These are phyloP conservation scores for Apamea crenata DNA, from an alignment of 2,888 invertebrate genomes.

Conservation along the genomic window DNA sequence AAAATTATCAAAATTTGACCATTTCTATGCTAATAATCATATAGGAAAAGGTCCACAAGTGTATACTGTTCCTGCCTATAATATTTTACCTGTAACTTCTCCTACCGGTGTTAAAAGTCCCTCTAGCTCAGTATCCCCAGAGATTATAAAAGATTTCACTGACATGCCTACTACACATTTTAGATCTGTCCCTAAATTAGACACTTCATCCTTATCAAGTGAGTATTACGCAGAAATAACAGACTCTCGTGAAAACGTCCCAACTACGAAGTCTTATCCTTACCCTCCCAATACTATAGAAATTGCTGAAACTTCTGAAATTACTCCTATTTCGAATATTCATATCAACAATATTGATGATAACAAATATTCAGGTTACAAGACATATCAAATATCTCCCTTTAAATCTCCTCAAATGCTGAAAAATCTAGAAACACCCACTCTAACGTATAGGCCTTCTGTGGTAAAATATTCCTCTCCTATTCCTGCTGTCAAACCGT, in stretches of 20 bases:
- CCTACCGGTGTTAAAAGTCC: fast-evolving
- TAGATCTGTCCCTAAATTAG: not conserved
- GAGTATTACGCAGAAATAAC: not conserved
- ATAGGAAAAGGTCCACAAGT: conserved; percentile 1
- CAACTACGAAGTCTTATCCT: fast-evolving
- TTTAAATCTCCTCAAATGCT: not conserved
- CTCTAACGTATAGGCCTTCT: not conserved
- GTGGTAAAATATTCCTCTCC: not conserved
- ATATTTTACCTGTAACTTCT: not conserved
- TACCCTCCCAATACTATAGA: not conserved
- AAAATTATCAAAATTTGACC: not conserved
- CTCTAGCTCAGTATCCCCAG: fast-evolving
- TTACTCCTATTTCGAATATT: not conserved
- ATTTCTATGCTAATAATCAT: conserved; percentile 33
- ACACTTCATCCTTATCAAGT: not conserved
- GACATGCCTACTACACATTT: not conserved
- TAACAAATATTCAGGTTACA: conserved; percentile 48
- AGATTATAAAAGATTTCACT: not conserved
- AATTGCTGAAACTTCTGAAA: not conserved
- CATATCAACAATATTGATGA: not conserved
- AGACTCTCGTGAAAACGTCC: not conserved
- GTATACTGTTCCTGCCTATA: not conserved
- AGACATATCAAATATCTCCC: conserved; percentile 32
- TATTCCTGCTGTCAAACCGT: not conserved
- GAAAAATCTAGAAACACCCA: not conserved